Percentiles rank a stretch among this genome's conserved stretches.
These are phyloP conservation scores for Pristionchus fissidentatus DNA, from an alignment of 2,888 invertebrate species.

Conservation along the genomic window DNA sequence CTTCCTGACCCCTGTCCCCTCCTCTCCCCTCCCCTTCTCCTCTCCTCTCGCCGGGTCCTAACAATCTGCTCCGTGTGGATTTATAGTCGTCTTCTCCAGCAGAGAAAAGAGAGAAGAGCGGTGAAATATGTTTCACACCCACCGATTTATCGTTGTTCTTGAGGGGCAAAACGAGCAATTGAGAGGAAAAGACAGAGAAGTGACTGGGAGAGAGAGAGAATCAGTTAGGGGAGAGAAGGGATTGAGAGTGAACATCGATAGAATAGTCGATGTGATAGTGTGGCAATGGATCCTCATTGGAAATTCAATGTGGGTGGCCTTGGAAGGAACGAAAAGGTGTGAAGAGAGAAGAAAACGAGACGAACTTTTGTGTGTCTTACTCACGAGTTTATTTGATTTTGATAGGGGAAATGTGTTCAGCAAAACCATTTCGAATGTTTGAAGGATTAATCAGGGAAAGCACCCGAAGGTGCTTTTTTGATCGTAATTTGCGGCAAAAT, in stretches of 20 bases:
- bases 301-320: slow-evolving; percentile 38
- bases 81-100: slow-evolving; percentile 18
- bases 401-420: too few species aligned
- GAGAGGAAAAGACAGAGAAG: not conserved
- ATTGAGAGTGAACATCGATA: not conserved
- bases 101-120: not conserved
- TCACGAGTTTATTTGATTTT: too few species aligned
- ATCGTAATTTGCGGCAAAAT: too few species aligned
- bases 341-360: too few species aligned
- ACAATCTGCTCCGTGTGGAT: slow-evolving; percentile 27
- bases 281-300: not conserved
- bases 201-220: too few species aligned
- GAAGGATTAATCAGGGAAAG: too few species aligned
- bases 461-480: too few species aligned
- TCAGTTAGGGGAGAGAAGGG: not conserved
- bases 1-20: not conserved
- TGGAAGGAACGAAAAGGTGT: slow-evolving; percentile 22
- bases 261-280: not conserved
- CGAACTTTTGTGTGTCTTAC: too few species aligned
- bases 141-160: slow-evolving; percentile 33
- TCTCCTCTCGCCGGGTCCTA: slow-evolving; percentile 6
- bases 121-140: slow-evolving; percentile 36
- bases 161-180: slow-evolving; percentile 40
- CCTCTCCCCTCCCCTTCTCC: not conserved
- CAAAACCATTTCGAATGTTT: too few species aligned